phyloP scores from a whole-genome alignment of 2,888 invertebrate genomes.

The Hemistola chrysoprasaria region DNA sequence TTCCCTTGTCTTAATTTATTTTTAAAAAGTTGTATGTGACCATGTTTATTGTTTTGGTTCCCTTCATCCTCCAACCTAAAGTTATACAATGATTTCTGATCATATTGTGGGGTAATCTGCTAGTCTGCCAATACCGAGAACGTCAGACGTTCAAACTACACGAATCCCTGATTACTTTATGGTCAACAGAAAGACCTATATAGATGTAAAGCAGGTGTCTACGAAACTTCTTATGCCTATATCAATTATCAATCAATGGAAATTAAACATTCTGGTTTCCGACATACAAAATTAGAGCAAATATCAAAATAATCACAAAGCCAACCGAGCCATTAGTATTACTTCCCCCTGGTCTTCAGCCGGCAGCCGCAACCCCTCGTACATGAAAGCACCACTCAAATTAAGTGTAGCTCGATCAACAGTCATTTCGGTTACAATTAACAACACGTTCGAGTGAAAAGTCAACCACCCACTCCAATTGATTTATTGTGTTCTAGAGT shows the following conservation, averaged over 20 bases:
- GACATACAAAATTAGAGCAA: conserved; percentile 54
- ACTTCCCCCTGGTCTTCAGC: conserved; percentile 53
- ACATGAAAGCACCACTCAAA: conserved; percentile 76
- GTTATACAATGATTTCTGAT: too few species aligned
- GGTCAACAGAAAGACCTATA: too few species aligned
- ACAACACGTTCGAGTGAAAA: conserved; percentile 82
- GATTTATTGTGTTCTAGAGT: conserved; percentile 79
- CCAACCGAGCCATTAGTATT: conserved; percentile 65
- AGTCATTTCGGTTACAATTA: conserved; percentile 83
- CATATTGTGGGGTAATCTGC: too few species aligned
- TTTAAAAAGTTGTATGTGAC: too few species aligned
- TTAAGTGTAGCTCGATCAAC: conserved; percentile 82
- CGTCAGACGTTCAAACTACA: too few species aligned
- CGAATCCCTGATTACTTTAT: too few species aligned
- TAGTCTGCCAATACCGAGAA: too few species aligned
- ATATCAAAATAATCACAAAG: conserved; percentile 70
- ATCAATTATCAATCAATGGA: conserved; percentile 32
- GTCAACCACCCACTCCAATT: conserved; percentile 83
- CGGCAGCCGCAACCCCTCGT: conserved; percentile 55
- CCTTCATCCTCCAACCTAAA: too few species aligned
- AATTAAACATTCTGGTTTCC: conserved; percentile 55
- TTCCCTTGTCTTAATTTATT: too few species aligned
- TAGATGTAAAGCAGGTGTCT: too few species aligned
- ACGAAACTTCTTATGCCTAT: too few species aligned
- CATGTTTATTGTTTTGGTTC: too few species aligned